phyloP scores from a whole-genome alignment of 2,797 vertebrate genomes.

The Distichodus sexfasciatus region DNA sequence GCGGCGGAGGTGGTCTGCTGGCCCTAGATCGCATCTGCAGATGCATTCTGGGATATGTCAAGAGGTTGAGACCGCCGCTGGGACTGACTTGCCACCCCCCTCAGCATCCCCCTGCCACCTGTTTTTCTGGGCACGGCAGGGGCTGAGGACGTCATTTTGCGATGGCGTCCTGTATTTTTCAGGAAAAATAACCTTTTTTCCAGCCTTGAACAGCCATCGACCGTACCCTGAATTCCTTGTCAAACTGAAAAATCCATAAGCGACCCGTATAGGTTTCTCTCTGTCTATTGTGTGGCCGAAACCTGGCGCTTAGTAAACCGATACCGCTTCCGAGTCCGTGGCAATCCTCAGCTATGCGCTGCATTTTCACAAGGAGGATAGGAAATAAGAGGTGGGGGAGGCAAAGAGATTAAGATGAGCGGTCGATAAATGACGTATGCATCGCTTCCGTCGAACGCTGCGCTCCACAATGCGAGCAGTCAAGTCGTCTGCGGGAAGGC shows the following conservation, averaged over 20 bases:
- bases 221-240: too few relatives aligned
- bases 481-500: constrained; percentile 40
- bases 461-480: too few relatives aligned
- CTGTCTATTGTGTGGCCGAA: background rate
- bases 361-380: background rate
- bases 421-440: constrained; percentile 9
- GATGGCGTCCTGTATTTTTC: background rate
- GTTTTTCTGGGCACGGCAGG: background rate
- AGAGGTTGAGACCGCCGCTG: constrained; percentile 23
- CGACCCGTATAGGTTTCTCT: background rate
- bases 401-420: constrained; percentile 22
- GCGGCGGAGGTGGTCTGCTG: constrained; percentile 41
- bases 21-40: constrained; percentile 44
- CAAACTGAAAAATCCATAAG: constrained; percentile 19
- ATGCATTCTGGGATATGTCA: constrained; percentile 51
- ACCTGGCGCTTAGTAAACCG: background rate
- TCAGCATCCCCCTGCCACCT: too few relatives aligned
- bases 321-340: background rate
- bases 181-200: too few relatives aligned
- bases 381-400: constrained; percentile 23
- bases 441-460: background rate
- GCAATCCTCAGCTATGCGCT: background rate
- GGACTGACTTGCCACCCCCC: constrained; percentile 1
- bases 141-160: background rate
- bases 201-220: too few relatives aligned